Base-by-base conservation (phyloP, 2,888 invertebrate species). In the Portevinia maculata region DNA sequence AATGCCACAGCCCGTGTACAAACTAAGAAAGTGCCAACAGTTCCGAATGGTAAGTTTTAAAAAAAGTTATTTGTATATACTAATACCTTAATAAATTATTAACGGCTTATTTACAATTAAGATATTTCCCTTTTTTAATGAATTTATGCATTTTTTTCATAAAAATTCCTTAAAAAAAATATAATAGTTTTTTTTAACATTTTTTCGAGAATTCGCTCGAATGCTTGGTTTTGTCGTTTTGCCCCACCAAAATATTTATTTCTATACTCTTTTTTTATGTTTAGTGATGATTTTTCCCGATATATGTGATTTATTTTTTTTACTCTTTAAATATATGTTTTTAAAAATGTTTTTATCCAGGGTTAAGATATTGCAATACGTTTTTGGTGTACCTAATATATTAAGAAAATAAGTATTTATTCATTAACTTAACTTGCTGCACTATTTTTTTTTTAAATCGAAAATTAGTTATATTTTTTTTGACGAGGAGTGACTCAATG, bases 1-100 rank as follows among this genome's bases (percentile, higher is more conserved):
- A 99, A 99, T 93, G 99, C 99, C 88, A 99, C 99, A 88, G 99
- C 99, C 89, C 94, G 99, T 93, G 98, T 99, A 92, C 99, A 99
- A 94, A 99, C 99, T 90, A 90, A 90, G 95, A 99, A 99, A 93
- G 96, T 97, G 87, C 94, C 97, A 87, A 93, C 96, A 88, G 94
- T 97, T 91, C 96, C 97, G 88, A 95, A 96, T 93, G 97, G 97
- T 97, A 93, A 94, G 96, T 92, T 67, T 28, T 64, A 53, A 34
- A 65, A n/a, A 83, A 32, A 69, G 50, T 59, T 46, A n/a, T 24
- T 62, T 17, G 52, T 32, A 62, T 69, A 44, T 71, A 39, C 46
- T 48, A 15, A 39, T 67, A 15, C 44, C 30, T 75, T 85, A 41
- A 79, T 69, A 15, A 62, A 44, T 44, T 46, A 24, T 60, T 73